These are phyloP conservation scores for Platichthys flesus DNA, from an alignment of 2,113 vertebrate species.

Conservation along the genomic window DNA sequence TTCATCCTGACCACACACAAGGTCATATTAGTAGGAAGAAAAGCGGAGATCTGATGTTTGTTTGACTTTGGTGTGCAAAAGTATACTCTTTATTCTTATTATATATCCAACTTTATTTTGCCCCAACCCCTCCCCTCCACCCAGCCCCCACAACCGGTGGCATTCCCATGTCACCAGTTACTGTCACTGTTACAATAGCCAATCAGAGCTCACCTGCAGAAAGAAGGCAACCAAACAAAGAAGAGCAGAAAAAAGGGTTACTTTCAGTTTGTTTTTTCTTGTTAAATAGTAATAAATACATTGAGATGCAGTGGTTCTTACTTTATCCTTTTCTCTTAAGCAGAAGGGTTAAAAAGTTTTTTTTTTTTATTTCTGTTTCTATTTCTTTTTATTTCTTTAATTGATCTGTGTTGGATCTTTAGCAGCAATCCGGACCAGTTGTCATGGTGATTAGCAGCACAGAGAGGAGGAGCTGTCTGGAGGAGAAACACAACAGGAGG, in stretches of 20 bases:
- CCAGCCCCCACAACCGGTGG: constrained; percentile 74
- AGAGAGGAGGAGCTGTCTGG: constrained; percentile 85
- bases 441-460: constrained; percentile 87
- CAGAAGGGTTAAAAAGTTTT: constrained; percentile 87
- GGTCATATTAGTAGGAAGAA: constrained; percentile 65
- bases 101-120: constrained; percentile 83
- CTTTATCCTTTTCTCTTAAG: constrained; percentile 86
- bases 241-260: constrained; percentile 84
- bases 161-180: constrained; percentile 78
- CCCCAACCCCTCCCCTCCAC: constrained; percentile 74
- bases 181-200: constrained; percentile 85
- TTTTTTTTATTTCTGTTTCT: constrained; percentile 79
- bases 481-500: constrained; percentile 80
- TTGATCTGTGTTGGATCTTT: constrained; percentile 88
- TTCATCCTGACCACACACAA: background rate
- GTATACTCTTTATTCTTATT: constrained; percentile 85
- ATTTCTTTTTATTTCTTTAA: constrained; percentile 83
- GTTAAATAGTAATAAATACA: constrained; percentile 92
- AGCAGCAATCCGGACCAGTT: constrained; percentile 88
- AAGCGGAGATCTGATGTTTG: constrained; percentile 72
- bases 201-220: constrained; percentile 85
- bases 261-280: constrained; percentile 84
- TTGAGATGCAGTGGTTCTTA: constrained; percentile 88
- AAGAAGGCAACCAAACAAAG: constrained; percentile 84
- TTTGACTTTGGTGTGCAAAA: constrained; percentile 84